A percentile compares a stretch with the other conserved stretches of the same genome.
phyloP scores from a whole-genome alignment of 2,113 vertebrate genomes.

The Callopanchax toddi region DNA sequence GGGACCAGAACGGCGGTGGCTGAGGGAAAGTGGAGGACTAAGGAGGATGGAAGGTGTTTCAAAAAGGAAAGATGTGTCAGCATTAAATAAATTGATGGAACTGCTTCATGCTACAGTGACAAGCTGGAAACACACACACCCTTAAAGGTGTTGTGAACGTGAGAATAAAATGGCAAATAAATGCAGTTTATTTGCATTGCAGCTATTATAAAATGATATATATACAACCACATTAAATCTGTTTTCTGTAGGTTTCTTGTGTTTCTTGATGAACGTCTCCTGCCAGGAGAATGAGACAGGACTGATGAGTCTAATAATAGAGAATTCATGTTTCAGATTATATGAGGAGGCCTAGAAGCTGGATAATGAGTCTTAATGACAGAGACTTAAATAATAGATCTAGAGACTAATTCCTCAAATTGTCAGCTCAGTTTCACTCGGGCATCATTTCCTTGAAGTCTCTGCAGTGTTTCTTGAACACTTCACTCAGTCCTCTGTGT shows the following conservation, averaged over 20 bases:
- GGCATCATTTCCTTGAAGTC: conserved; percentile 14
- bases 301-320: conserved; percentile 46
- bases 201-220: background rate
- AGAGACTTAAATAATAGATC: conserved; percentile 55
- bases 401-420: conserved; percentile 38
- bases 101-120: conserved; percentile 33
- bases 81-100: conserved; percentile 59
- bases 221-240: conserved; percentile 1
- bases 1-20: background rate
- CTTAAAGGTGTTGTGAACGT: background rate
- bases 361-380: conserved; percentile 30
- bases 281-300: conserved; percentile 21
- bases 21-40: conserved; percentile 14
- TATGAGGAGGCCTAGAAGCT: conserved; percentile 14
- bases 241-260: background rate
- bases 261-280: conserved; percentile 23
- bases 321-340: conserved; percentile 43
- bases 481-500: background rate
- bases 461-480: background rate
- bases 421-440: conserved; percentile 17
- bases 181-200: conserved; percentile 3
- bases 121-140: conserved; percentile 2
- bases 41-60: conserved; percentile 7
- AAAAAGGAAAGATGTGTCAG: conserved; percentile 46
- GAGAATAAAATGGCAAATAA: conserved; percentile 4